Evolutionary conservation across 2,113 vertebrate species (phyloP), one percentile per base, ranked within the genome.

Genomic region (Strix uralensis): DNA sequence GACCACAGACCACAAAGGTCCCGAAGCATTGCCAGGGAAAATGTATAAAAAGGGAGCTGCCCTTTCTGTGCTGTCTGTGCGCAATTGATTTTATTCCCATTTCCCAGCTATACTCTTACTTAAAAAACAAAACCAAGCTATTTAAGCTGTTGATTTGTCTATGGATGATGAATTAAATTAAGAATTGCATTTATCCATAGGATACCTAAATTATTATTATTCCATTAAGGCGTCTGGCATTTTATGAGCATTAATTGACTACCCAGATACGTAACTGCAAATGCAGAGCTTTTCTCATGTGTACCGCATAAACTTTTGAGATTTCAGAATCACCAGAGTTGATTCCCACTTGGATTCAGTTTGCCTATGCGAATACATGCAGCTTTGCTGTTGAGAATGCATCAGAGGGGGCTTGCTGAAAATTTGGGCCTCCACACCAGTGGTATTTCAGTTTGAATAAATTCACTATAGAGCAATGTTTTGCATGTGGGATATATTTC

Each of bases 51-150:
- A 95, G 22, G 93, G 93, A 96, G 92, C 93, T 93, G 67, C 81
- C 94, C 95, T 97, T 94, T 70, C 90, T 91, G 78, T 77, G 69
- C 94, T 95, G 73, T 57, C 95, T 92, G 95, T 58, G 55, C 90
- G 93, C 94, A 96, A 95, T 93, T 96, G 91, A 89, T 96, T 96
- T 97, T 96, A 95, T 96, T 97, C 88, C 86, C 47, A 3, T 97
- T 59, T 95, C 88, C 42, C 81, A 75, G 92, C 81, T 96, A 91
- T 91, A 58, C 49, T 91, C 58, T 95, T 92, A 92, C 88, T 91
- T 89, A 57, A 61, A 81, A 97, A 97, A 88, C 83, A 52, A 92
- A 94, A 75, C 17, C n/a, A 88, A 69, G 90, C 94, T 81, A 59
- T 94, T 86, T 79, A 92, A 97, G 91, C 61, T 49, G 34, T 80